Conservation (phyloP, 2,113 vertebrate species). For the Sminthopsis crassicaudata region DNA sequence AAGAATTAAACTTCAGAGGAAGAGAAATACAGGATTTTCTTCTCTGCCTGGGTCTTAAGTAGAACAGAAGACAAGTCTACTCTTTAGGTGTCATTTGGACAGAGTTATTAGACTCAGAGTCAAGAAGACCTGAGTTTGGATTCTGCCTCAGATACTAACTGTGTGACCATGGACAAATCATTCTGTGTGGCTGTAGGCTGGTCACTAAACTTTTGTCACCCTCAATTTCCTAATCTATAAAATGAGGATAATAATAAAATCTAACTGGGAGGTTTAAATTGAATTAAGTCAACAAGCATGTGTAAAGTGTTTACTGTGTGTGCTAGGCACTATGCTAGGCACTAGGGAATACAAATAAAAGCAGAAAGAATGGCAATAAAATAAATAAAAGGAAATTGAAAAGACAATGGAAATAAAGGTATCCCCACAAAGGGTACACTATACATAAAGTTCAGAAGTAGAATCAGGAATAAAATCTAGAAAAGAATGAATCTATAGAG, state of each 20-base stretch:
- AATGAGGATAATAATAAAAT: background rate
- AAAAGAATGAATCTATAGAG: background rate
- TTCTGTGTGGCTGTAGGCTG: background rate
- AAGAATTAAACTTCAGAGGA: background rate
- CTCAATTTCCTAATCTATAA: background rate
- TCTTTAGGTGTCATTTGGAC: background rate
- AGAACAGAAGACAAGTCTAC: background rate
- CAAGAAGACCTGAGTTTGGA: background rate
- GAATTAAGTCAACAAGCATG: background rate
- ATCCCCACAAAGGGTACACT: background rate
- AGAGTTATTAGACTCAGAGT: background rate
- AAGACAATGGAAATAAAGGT: background rate
- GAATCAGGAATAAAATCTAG: background rate
- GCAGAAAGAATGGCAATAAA: background rate
- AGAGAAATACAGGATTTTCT: background rate
- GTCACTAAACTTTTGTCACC: background rate
- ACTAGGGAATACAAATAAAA: background rate
- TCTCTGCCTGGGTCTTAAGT: background rate
- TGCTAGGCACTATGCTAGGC: background rate
- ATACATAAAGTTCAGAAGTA: background rate
- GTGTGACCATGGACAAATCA: background rate
- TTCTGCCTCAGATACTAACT: background rate
- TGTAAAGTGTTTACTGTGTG: background rate
- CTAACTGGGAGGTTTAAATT: background rate
- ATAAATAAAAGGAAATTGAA: background rate